Evolutionary conservation across 2,888 invertebrate genomes (phyloP).

Genomic region (Pheosia tremula): DNA sequence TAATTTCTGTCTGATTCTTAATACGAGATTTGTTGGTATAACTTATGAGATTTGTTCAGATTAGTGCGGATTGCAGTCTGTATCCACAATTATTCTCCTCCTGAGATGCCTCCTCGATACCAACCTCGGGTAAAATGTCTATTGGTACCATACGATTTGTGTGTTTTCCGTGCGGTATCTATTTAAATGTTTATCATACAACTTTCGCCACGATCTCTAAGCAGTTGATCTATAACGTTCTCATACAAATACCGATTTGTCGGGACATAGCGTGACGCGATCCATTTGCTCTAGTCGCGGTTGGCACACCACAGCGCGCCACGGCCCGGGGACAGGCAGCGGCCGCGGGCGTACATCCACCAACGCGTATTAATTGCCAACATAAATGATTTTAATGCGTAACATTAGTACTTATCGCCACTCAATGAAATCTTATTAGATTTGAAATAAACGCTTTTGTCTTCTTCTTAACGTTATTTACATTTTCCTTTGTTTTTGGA

Average conservation of each 20-base stretch:
- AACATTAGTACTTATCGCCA: slow-evolving; percentile 47
- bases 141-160: background rate
- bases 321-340: slow-evolving; percentile 50
- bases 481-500: too few species aligned
- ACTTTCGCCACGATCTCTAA: background rate
- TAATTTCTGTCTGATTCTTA: too few species aligned
- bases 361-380: slow-evolving; percentile 67
- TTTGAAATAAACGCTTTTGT: too few species aligned
- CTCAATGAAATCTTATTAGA: slow-evolving; percentile 30
- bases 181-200: background rate
- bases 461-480: too few species aligned
- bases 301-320: slow-evolving; percentile 43
- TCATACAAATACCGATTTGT: slow-evolving; percentile 50
- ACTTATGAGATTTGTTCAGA: too few species aligned
- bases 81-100: too few species aligned
- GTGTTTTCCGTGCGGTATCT: background rate
- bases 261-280: slow-evolving; percentile 60
- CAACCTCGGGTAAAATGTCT: background rate
- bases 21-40: too few species aligned
- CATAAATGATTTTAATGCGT: slow-evolving; percentile 72
- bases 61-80: too few species aligned
- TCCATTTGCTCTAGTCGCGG: slow-evolving; percentile 53
- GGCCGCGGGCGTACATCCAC: slow-evolving; percentile 48
- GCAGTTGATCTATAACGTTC: slow-evolving; percentile 33
- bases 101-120: too few species aligned